phyloP scores from a whole-genome alignment of 2,888 invertebrate genomes.

The Pediacus dermestoides region DNA sequence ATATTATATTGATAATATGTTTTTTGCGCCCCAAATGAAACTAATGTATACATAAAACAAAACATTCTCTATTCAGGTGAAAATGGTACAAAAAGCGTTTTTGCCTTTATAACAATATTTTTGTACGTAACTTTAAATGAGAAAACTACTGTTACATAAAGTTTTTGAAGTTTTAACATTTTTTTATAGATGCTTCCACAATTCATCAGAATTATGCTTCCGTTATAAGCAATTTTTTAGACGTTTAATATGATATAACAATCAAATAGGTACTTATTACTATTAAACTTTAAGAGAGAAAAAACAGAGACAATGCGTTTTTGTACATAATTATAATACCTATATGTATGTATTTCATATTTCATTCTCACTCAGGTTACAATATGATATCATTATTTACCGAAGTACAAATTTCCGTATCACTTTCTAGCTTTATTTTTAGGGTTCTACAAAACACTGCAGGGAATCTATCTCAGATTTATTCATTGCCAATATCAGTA shows the following conservation, averaged over 20 bases:
- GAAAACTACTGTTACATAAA: slow-evolving; percentile 13
- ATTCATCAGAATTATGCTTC: slow-evolving; percentile 38
- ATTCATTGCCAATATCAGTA: slow-evolving; percentile 28
- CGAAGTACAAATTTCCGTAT: slow-evolving; percentile 39
- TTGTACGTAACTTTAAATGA: slow-evolving; percentile 46
- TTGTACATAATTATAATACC: slow-evolving; percentile 27
- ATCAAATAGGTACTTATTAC: slow-evolving; percentile 3
- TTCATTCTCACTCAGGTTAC: slow-evolving; percentile 32
- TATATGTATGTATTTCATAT: slow-evolving; percentile 21
- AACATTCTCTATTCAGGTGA: slow-evolving; percentile 43
- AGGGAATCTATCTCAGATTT: slow-evolving; percentile 30
- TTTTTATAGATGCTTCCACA: slow-evolving; percentile 42
- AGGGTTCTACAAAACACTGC: slow-evolving; percentile 20
- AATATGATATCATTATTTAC: slow-evolving; percentile 34
- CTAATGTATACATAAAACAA: slow-evolving; percentile 35
- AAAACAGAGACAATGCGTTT: too few species aligned
- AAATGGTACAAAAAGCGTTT: slow-evolving; percentile 50
- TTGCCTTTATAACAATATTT: slow-evolving; percentile 49
- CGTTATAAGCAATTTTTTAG: slow-evolving; percentile 31
- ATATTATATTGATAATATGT: too few species aligned
- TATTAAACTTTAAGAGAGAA: too few species aligned
- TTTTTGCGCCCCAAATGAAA: neutral
- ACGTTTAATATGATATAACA: slow-evolving; percentile 13
- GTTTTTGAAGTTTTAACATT: slow-evolving; percentile 22
- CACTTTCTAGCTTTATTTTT: slow-evolving; percentile 25